Conservation (phyloP, 2,797 vertebrate species). For the Hippopotamyrus pictus region DNA sequence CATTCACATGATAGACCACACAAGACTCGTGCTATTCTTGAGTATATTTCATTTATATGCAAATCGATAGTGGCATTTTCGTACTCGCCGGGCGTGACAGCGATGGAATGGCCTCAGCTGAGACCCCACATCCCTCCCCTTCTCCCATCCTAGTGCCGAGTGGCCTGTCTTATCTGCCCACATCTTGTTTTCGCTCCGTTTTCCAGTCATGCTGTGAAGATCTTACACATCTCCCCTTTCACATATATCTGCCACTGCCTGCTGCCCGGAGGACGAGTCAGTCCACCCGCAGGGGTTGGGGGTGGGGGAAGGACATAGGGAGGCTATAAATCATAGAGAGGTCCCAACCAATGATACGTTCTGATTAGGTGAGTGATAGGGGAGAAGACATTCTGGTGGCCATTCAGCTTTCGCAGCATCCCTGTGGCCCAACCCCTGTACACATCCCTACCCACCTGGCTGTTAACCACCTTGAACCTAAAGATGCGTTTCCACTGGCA, state of each 20-base stretch:
- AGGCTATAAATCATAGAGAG: not conserved
- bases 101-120: slow-evolving; percentile 44
- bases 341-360: not conserved
- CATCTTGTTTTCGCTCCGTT: slow-evolving; percentile 8
- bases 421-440: not conserved
- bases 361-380: not conserved
- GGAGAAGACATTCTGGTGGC: not conserved
- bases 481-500: not conserved
- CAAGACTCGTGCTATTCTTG: slow-evolving; percentile 1
- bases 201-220: not conserved
- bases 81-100: slow-evolving; percentile 41
- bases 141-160: slow-evolving; percentile 35
- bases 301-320: not conserved
- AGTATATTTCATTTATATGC: slow-evolving; percentile 50
- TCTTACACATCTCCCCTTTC: not conserved
- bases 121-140: slow-evolving; percentile 15
- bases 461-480: not conserved
- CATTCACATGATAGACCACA: not conserved
- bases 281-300: not conserved
- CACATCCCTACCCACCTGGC: not conserved
- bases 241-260: not conserved
- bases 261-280: not conserved
- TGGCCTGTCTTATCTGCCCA: slow-evolving; percentile 30
- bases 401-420: not conserved
- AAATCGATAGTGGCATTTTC: slow-evolving; percentile 53